Evolutionary conservation across 2,888 invertebrate species (phyloP), one percentile per base, ranked within the genome.

Genomic region (Oxytorus armatus): DNA sequence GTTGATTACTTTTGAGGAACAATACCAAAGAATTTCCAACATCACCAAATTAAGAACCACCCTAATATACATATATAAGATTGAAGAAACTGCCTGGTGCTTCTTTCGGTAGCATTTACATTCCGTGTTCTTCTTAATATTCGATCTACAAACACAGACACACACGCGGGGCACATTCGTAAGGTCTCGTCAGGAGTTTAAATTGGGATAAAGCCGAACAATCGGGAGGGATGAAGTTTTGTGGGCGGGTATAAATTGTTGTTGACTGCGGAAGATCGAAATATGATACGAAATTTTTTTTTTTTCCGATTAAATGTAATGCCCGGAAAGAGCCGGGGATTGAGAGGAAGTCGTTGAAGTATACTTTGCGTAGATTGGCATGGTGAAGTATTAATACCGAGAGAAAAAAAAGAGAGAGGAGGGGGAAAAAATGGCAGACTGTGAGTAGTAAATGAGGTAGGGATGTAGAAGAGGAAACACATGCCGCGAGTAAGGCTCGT

Each of bases 401-500:
- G 44, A 72, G 29, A 77, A 68, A 83, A 73, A 79, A 84, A 63
- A n/a, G n/a, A n/a, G n/a, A n/a, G n/a, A n/a, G n/a, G n/a, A n/a
- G n/a, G n/a, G n/a, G n/a, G n/a, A n/a, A n/a, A 57, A 55, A 59
- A 83, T 57, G 68, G 82, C 65, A 72, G 59, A 73, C 57, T n/a
- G 23, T 3, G 18, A 72, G 36, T 65, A 36, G 53, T 68, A 39
- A 68, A 65, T 33, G 77, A 51, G 79, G 82, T 77, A 82, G 68
- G 75, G 72, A 87, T n/a, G 44, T 29, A 23, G 53, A 55, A 44
- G 47, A 88, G 86, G 86, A 88, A 90, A 88, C 89, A 89, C 88
- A 90, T 89, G 90, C 88, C 86, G 85, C 84, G 84, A 84, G 77
- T 57, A 61, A 85, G 90, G 89, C 90, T 90, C 90, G 90, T 90